Evolutionary conservation across 2,797 vertebrate genomes (phyloP), one percentile per base, ranked within the genome.

Genomic region (Semaprochilodus insignis): DNA sequence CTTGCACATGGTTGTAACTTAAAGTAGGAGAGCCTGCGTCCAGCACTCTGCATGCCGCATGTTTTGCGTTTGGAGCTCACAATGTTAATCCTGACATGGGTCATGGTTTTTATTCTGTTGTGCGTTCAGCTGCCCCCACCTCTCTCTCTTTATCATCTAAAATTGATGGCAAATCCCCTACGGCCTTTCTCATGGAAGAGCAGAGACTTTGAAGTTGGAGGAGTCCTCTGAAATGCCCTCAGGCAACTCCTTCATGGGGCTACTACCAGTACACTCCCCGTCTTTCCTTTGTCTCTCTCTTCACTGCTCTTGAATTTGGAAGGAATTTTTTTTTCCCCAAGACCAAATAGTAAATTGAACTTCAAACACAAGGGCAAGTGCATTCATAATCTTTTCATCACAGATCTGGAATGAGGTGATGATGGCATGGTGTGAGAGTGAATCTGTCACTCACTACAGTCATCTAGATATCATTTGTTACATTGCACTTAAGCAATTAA

Each of bases 201-300:
- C 81, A 83, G 86, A 91, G 87, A 91, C 91, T 94, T 93, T 94
- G 91, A 94, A 93, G 93, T 91, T 88, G 84, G 84, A 91, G 85
- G 89, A 91, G 88, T 90, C 88, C 89, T 89, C 91, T 88, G 88
- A 90, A 91, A 91, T 60, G 87, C 89, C 93, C 91, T 36, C 82
- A 89, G 92, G 93, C 91, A 5, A 89, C 87, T 85, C 85, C 90
- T 93, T 91, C 87, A 85, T 54, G 51, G 87, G 87, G 87, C 90
- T 86, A 72, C 77, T 82, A 36, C 74, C 62, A 72, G 73, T 40
- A 76, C 63, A 66, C 59, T 17, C 73, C 66, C 76, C 67, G 62
- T 80, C 77, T 66, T 71, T 76, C 40, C 10, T 54, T 52, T 36
- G n/a, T 69, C 71, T 48, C 17, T 77, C 74, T 84, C 82, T 82